A percentile compares a stretch with the other conserved stretches of the same genome.
These are phyloP conservation scores for Poeciliopsis paucimaculata DNA, from an alignment of 2,797 vertebrate species.

Conservation along the genomic window DNA sequence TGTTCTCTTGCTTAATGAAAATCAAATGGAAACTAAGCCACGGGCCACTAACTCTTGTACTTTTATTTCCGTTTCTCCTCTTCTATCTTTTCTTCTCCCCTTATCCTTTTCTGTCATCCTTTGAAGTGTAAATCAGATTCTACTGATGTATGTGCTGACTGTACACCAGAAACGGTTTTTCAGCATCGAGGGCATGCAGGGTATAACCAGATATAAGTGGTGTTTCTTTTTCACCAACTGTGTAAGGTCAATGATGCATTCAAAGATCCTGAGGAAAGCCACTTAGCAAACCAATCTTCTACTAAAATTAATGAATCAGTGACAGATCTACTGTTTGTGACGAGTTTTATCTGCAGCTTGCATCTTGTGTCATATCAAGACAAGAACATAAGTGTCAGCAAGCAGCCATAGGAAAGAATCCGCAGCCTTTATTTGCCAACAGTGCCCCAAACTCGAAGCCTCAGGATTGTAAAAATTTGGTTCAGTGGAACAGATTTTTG, in stretches of 20 bases:
- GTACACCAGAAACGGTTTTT: constrained; percentile 66
- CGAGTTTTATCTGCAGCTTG: not conserved
- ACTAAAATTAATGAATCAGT: constrained; percentile 31
- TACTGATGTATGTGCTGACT: constrained; percentile 71
- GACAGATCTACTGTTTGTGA: not conserved
- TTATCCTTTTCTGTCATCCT: constrained; percentile 43
- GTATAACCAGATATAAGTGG: constrained; percentile 55
- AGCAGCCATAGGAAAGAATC: no score
- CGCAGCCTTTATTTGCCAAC: not conserved
- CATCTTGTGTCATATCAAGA: not conserved
- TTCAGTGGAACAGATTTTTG: not conserved
- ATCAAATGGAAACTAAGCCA: constrained; percentile 71
- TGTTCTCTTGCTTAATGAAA: constrained; percentile 73
- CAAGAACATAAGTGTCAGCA: constrained; percentile 9
- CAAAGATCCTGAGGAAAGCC: not conserved
- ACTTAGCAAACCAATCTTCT: constrained; percentile 6
- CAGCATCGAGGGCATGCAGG: constrained; percentile 57
- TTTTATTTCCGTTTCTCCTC: constrained; percentile 11
- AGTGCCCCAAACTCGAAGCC: not conserved
- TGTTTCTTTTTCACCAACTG: constrained; percentile 40
- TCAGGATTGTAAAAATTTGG: not conserved
- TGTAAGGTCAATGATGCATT: constrained; percentile 49
- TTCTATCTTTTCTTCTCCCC: constrained; percentile 12
- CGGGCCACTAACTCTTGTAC: constrained; percentile 36
- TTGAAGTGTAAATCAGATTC: constrained; percentile 82